These are phyloP conservation scores for Scolopax mira DNA, from an alignment of 2,113 vertebrate genomes.

Conservation along the genomic window DNA sequence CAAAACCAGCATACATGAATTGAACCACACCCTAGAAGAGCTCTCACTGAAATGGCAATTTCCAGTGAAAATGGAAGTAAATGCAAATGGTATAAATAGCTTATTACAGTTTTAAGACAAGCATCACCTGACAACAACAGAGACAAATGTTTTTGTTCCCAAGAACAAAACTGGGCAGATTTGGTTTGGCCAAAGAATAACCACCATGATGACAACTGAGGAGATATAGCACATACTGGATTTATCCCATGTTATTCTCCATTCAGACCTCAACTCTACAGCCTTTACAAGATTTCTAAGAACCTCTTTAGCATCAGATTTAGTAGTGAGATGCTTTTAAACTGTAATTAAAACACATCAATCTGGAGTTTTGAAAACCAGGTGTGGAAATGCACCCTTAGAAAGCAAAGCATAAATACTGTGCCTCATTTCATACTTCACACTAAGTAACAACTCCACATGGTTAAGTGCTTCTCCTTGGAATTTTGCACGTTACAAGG, in stretches of 20 bases:
- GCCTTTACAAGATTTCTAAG: neutral
- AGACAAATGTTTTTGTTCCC: neutral
- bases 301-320: neutral
- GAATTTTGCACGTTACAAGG: neutral
- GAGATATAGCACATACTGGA: neutral
- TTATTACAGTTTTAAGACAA: neutral
- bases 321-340: neutral
- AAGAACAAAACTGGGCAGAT: neutral
- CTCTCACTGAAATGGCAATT: neutral
- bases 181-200: neutral
- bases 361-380: neutral
- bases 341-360: neutral
- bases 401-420: neutral
- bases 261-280: neutral
- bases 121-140: too few species aligned
- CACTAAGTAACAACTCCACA: neutral
- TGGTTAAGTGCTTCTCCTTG: neutral
- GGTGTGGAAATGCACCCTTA: neutral
- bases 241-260: neutral
- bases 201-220: neutral
- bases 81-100: rapidly evolving
- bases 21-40: neutral
- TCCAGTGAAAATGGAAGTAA: neutral
- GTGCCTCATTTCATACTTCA: neutral
- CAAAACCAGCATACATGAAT: neutral